These are phyloP conservation scores for Leptestheria dahalacensis DNA, from an alignment of 1,140 invertebrate species.

Conservation along the genomic window DNA sequence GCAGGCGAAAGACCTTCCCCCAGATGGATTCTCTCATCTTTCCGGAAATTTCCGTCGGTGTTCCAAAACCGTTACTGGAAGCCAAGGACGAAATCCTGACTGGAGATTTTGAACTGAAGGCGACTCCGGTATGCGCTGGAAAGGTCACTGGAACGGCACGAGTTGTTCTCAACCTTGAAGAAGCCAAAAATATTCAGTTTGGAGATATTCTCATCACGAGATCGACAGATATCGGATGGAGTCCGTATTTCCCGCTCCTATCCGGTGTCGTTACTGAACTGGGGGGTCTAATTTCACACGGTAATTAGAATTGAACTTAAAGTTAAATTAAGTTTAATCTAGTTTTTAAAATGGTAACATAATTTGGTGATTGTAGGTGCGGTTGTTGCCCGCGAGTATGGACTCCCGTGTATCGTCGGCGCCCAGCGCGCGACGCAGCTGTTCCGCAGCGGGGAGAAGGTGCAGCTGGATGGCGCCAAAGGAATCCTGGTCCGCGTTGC, in stretches of 20 bases:
- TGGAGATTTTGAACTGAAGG: constrained; percentile 24
- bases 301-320: constrained; percentile 27
- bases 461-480: background rate
- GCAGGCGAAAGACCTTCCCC: constrained; percentile 39
- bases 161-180: constrained; percentile 38
- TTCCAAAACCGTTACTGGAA: constrained; percentile 30
- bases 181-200: constrained; percentile 25
- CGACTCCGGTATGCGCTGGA: constrained; percentile 54
- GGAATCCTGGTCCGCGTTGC: constrained; percentile 1
- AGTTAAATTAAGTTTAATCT: background rate
- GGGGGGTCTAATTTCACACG: constrained; percentile 70
- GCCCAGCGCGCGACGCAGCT: constrained; percentile 45
- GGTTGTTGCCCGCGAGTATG: constrained; percentile 75
- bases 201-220: constrained; percentile 65
- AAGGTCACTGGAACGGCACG: constrained; percentile 46
- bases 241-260: constrained; percentile 67
- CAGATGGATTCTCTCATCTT: constrained; percentile 42
- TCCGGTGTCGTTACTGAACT: constrained; percentile 66
- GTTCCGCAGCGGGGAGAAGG: constrained; percentile 45
- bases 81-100: background rate
- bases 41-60: constrained; percentile 42
- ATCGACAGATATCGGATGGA: constrained; percentile 72
- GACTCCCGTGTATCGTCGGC: constrained; percentile 64
- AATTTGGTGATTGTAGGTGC: too few species aligned
- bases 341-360: constrained; percentile 15